phyloP scores from a whole-genome alignment of 2,797 vertebrate species.

The Chromobotia macracanthus region DNA sequence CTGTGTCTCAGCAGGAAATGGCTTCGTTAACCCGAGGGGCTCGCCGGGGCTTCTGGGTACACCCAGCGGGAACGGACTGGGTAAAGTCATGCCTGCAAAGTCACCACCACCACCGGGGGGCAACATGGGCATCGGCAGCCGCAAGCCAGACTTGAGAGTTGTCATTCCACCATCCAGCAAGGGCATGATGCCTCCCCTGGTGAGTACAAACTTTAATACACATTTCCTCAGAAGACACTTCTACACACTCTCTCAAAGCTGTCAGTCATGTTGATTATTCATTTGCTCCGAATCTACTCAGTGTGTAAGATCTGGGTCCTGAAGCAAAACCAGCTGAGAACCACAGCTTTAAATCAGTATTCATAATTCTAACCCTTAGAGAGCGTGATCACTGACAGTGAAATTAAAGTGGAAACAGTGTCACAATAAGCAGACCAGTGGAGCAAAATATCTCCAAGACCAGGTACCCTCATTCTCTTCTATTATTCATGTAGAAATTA shows the following conservation, averaged over 20 bases:
- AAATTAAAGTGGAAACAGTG: slow-evolving; percentile 31
- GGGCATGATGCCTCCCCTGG: slow-evolving; percentile 96
- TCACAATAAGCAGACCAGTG: slow-evolving; percentile 41
- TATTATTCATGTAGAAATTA: slow-evolving; percentile 71
- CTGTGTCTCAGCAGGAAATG: slow-evolving; percentile 87
- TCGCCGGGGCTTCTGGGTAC: slow-evolving; percentile 90
- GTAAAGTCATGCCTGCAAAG: slow-evolving; percentile 94
- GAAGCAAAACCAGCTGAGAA: not conserved
- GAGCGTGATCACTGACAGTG: not conserved
- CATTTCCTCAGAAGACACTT: slow-evolving; percentile 23
- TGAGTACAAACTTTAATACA: slow-evolving; percentile 73
- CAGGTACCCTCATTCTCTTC: slow-evolving; percentile 64
- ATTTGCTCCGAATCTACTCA: too few species aligned
- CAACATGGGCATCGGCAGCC: slow-evolving; percentile 89
- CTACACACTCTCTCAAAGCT: too few species aligned
- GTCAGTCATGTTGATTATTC: too few species aligned
- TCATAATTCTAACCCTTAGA: not conserved
- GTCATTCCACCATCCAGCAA: slow-evolving; percentile 98
- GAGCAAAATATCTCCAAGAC: slow-evolving; percentile 44
- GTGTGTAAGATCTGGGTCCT: too few species aligned
- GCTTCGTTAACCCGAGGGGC: slow-evolving; percentile 94
- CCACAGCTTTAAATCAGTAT: not conserved
- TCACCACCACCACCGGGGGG: slow-evolving; percentile 88
- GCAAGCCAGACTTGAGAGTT: slow-evolving; percentile 94
- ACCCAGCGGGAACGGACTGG: slow-evolving; percentile 88